Percentiles rank a stretch among this genome's conserved stretches.
These are phyloP conservation scores for Pardalotus punctatus DNA, from an alignment of 2,113 vertebrate genomes.

Conservation along the genomic window DNA sequence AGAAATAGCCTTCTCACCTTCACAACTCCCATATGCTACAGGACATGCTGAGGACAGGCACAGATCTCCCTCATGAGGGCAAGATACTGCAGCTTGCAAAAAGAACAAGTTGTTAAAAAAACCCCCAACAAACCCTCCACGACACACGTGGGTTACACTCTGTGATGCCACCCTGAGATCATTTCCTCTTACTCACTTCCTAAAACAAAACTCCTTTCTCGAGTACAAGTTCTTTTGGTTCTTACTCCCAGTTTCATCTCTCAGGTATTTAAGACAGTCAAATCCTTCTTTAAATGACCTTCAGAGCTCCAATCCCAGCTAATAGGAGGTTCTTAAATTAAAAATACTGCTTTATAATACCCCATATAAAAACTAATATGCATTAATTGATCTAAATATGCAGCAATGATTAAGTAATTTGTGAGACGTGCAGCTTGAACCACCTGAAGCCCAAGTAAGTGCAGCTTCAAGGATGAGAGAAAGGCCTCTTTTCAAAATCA, in stretches of 20 bases:
- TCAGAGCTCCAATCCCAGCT: not conserved
- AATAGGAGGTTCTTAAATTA: not conserved
- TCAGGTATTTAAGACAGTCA: not conserved
- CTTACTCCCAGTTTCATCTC: not conserved
- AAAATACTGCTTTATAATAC: not conserved
- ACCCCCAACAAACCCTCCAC: not conserved
- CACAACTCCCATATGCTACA: not conserved
- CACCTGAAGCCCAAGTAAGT: not conserved
- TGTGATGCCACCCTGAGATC: slow-evolving; percentile 47
- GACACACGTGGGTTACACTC: not conserved
- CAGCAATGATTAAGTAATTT: not conserved
- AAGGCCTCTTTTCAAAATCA: not conserved
- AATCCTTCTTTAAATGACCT: not conserved
- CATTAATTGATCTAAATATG: not conserved
- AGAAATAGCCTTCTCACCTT: not conserved
- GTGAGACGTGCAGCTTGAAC: not conserved
- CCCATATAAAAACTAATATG: not conserved
- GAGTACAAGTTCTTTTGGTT: not conserved
- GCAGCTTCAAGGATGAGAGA: not conserved
- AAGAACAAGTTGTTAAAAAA: not conserved
- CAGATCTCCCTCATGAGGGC: not conserved
- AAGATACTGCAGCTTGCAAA: not conserved
- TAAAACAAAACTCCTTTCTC: slow-evolving; percentile 41
- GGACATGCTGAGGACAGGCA: not conserved
- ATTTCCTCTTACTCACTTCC: slow-evolving; percentile 76